Evolutionary conservation across 35 echinoderm and acorn worm species (phyloP).

Genomic region (Heliocidaris erythrogramma): DNA sequence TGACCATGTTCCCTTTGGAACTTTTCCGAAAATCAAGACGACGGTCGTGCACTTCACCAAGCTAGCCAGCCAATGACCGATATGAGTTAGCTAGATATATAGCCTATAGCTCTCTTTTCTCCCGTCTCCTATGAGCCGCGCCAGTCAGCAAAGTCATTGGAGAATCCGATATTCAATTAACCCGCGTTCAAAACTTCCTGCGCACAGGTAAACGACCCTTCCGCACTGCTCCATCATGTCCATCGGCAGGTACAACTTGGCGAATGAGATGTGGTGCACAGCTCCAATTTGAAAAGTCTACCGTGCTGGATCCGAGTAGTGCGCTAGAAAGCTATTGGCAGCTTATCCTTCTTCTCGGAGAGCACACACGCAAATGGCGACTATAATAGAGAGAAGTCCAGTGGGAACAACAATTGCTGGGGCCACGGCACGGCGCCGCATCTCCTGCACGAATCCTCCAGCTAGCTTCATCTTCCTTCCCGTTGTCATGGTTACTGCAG

Average conservation of each 20-base stretch:
- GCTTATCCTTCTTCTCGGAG: neutral
- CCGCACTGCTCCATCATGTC: neutral
- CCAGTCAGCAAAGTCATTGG: neutral
- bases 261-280: neutral
- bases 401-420: neutral
- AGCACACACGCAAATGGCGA: neutral
- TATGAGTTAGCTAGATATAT: constrained; percentile 3
- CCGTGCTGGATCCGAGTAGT: neutral
- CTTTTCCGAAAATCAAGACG: constrained; percentile 17
- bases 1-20: neutral
- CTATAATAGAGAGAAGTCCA: neutral
- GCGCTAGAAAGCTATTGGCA: neutral
- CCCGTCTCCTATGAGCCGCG: neutral
- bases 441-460: neutral
- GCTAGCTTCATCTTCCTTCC: constrained; percentile 1
- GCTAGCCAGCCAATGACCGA: constrained; percentile 6
- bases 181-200: constrained; percentile 7
- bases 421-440: neutral
- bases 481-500: neutral
- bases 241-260: neutral
- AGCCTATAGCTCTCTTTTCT: neutral
- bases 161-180: constrained; percentile 13
- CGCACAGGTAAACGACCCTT: neutral
- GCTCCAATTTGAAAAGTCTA: neutral
- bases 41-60: neutral